phyloP scores from a whole-genome alignment of 2,113 vertebrate species.

The Sturnus vulgaris region DNA sequence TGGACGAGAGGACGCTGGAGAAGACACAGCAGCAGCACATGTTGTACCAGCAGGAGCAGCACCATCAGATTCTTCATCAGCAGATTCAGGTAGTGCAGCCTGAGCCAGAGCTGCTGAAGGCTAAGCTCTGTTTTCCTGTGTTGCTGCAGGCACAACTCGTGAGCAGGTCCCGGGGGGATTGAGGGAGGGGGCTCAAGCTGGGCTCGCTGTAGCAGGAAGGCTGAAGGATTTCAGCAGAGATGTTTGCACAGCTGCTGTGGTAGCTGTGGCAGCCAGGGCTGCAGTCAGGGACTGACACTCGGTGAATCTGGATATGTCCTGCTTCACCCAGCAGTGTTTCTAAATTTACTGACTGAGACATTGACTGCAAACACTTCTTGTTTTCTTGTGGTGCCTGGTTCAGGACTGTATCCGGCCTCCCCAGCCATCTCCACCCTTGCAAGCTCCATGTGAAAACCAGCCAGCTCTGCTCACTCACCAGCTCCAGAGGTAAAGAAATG shows the following conservation, averaged over 20 bases:
- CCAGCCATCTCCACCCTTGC: slow-evolving; percentile 78
- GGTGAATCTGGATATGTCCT: background rate
- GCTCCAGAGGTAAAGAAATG: slow-evolving; percentile 88
- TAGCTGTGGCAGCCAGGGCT: background rate
- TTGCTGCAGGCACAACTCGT: background rate
- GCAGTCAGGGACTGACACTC: background rate
- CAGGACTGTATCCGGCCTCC: slow-evolving; percentile 78
- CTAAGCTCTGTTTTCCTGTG: background rate
- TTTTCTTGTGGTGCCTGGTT: slow-evolving; percentile 16
- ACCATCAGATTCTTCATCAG: slow-evolving; percentile 88
- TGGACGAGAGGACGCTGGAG: slow-evolving; percentile 90
- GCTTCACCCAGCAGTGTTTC: background rate
- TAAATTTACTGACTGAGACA: background rate
- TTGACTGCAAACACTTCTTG: background rate
- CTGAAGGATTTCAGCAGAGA: background rate
- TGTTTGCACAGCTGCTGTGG: background rate
- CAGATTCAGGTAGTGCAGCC: slow-evolving; percentile 84
- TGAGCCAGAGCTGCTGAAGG: background rate
- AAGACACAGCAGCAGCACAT: slow-evolving; percentile 98
- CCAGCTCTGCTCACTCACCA: slow-evolving; percentile 98
- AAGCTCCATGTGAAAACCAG: slow-evolving; percentile 93
- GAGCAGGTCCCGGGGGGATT: background rate
- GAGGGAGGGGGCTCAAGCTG: background rate
- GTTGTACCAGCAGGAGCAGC: slow-evolving; percentile 97
- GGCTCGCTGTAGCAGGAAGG: background rate